Evolutionary conservation across 30 jellyfish, hydroid and myxozoan species (phyloP).

Genomic region (Chrysaora quinquecirrha): DNA sequence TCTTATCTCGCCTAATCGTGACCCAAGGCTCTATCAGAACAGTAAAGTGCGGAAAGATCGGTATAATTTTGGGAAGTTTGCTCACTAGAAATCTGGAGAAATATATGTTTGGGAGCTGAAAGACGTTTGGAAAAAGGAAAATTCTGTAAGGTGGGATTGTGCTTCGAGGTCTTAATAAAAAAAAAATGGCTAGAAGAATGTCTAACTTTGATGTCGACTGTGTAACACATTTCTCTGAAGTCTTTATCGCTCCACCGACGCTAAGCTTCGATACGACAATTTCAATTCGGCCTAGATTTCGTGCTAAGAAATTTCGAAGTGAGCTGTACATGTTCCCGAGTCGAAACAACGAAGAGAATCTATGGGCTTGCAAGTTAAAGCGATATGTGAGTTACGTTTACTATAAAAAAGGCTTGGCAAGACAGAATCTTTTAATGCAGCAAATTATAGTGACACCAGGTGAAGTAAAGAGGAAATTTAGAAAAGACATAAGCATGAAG

Average conservation of each 20-base stretch:
- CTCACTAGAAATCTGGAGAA: too few relatives aligned
- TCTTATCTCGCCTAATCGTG: too few relatives aligned
- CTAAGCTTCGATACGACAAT: slow-evolving; percentile 40
- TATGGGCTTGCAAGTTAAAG: slow-evolving; percentile 60
- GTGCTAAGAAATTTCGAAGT: slow-evolving; percentile 41
- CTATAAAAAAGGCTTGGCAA: slow-evolving; percentile 56
- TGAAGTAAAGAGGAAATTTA: slow-evolving; percentile 61
- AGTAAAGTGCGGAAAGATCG: too few relatives aligned
- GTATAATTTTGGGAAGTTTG: too few relatives aligned
- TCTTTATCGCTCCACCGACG: slow-evolving; percentile 44
- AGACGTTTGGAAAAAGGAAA: too few relatives aligned
- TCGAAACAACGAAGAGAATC: slow-evolving; percentile 44
- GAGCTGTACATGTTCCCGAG: slow-evolving; percentile 53
- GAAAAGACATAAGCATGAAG: slow-evolving; percentile 54
- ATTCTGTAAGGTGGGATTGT: too few relatives aligned
- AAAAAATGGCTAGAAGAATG: slow-evolving; percentile 48
- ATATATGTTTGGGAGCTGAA: too few relatives aligned
- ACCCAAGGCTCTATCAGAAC: too few relatives aligned
- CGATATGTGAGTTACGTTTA: slow-evolving; percentile 27
- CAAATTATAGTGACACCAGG: slow-evolving; percentile 59
- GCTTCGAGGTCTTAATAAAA: too few relatives aligned
- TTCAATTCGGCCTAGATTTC: slow-evolving; percentile 39
- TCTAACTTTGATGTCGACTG: slow-evolving; percentile 43
- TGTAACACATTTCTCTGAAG: slow-evolving; percentile 50
- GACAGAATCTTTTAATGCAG: slow-evolving; percentile 40